Conservation (phyloP, 2,888 invertebrate species). For the Drosophila suboccidentalis region DNA sequence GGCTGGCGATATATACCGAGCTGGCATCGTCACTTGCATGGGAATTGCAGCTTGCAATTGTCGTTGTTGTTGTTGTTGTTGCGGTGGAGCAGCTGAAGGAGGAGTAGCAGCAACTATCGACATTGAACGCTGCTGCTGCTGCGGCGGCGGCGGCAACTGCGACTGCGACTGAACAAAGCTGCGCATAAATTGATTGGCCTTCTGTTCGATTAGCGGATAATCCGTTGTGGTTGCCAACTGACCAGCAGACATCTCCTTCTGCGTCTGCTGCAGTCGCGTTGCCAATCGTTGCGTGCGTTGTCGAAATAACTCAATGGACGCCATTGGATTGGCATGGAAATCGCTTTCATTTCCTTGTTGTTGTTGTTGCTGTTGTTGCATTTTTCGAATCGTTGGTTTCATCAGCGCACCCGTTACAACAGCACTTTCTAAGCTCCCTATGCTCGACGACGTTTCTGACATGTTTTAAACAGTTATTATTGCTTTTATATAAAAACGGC, state of each 20-base stretch:
- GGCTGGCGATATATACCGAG: constrained; percentile 1
- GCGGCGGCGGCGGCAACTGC: neutral
- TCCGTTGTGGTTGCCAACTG: constrained; percentile 4
- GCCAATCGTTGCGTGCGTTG: constrained; percentile 57
- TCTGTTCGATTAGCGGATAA: constrained; percentile 16
- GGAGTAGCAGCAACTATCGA: constrained; percentile 1
- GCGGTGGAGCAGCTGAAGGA: neutral
- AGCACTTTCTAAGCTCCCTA: constrained; percentile 44
- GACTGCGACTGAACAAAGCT: constrained; percentile 27
- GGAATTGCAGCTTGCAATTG: neutral
- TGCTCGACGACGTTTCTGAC: constrained; percentile 63
- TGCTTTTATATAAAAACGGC: constrained; percentile 18
- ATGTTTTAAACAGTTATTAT: constrained; percentile 45
- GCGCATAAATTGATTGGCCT: constrained; percentile 48
- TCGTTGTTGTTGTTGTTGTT: neutral
- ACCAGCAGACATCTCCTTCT: constrained; percentile 37
- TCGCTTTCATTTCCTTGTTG: constrained; percentile 15
- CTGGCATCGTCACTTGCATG: constrained; percentile 3
- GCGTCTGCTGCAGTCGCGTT: constrained; percentile 52
- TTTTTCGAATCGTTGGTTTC: constrained; percentile 19
- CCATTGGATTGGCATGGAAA: constrained; percentile 20
- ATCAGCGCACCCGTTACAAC: constrained; percentile 23
- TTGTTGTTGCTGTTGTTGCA: constrained; percentile 7
- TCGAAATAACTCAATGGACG: constrained; percentile 49
- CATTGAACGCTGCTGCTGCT: constrained; percentile 4